A percentile compares a stretch with the other conserved stretches of the same genome.
These are phyloP conservation scores for Pollenia amentaria DNA, from an alignment of 2,888 invertebrate species.

Conservation along the genomic window DNA sequence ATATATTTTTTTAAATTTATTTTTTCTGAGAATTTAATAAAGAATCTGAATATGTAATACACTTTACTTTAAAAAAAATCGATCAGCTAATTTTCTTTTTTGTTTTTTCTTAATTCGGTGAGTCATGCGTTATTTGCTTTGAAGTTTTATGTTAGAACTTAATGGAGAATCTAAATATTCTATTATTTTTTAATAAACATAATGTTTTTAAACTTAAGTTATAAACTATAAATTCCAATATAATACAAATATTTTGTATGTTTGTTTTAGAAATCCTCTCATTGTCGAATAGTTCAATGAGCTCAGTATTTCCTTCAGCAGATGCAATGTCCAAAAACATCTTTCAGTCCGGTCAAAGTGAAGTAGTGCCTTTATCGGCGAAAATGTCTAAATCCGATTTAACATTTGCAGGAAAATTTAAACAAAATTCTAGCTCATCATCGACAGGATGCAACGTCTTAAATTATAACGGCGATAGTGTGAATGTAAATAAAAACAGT, in stretches of 20 bases:
- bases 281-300: conserved; percentile 80
- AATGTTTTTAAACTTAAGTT: no score
- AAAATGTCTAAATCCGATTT: conserved; percentile 77
- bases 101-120: no score
- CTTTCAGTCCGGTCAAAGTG: conserved; percentile 47
- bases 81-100: no score
- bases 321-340: conserved; percentile 69
- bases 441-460: conserved; percentile 43
- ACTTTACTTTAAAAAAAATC: no score
- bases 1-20: no score
- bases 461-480: conserved; percentile 56
- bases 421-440: conserved; percentile 75
- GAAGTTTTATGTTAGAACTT: no score
- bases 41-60: no score
- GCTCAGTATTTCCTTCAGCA: conserved; percentile 78
- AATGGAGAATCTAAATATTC: no score
- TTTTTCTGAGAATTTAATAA: no score
- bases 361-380: conserved; percentile 37
- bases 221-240: not conserved
- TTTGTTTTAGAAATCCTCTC: conserved; percentile 58
- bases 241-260: conserved; percentile 6
- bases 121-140: no score
- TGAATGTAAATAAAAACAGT: conserved; percentile 28
- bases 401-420: conserved; percentile 83
- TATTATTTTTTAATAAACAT: no score